These are phyloP conservation scores for Notospermus geniculatus DNA, from an alignment of 1,140 invertebrate genomes.

Conservation along the genomic window DNA sequence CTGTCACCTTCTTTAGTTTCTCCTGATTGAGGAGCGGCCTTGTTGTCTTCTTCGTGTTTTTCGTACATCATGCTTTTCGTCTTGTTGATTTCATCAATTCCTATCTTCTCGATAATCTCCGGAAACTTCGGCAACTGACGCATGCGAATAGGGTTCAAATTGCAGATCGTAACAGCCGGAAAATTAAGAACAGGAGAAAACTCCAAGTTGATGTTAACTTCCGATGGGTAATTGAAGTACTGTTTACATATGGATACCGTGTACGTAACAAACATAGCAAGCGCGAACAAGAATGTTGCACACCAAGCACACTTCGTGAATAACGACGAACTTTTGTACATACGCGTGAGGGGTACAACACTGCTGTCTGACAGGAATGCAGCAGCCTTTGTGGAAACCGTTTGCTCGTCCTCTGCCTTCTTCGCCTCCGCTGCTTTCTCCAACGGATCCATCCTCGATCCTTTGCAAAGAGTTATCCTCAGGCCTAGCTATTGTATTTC, in stretches of 20 bases:
- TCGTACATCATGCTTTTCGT: no score
- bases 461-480: no score
- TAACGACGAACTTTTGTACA: slow-evolving; percentile 33
- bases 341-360: slow-evolving; percentile 35
- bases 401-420: no score
- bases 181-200: slow-evolving; percentile 36
- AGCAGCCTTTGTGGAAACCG: no score
- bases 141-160: slow-evolving; percentile 47
- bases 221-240: slow-evolving; percentile 38
- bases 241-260: slow-evolving; percentile 37
- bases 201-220: slow-evolving; percentile 36
- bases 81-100: not conserved
- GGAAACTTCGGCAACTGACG: slow-evolving; percentile 7
- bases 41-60: no score
- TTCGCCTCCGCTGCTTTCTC: no score
- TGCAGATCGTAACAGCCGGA: slow-evolving; percentile 55
- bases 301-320: slow-evolving; percentile 32
- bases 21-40: no score
- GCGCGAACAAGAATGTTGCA: slow-evolving; percentile 26
- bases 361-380: slow-evolving; percentile 30
- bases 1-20: no score
- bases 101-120: not conserved
- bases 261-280: slow-evolving; percentile 30
- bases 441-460: no score
- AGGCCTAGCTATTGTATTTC: no score